Evolutionary conservation across 1,140 invertebrate genomes (phyloP).

Genomic region (Procambarus virginalis): DNA sequence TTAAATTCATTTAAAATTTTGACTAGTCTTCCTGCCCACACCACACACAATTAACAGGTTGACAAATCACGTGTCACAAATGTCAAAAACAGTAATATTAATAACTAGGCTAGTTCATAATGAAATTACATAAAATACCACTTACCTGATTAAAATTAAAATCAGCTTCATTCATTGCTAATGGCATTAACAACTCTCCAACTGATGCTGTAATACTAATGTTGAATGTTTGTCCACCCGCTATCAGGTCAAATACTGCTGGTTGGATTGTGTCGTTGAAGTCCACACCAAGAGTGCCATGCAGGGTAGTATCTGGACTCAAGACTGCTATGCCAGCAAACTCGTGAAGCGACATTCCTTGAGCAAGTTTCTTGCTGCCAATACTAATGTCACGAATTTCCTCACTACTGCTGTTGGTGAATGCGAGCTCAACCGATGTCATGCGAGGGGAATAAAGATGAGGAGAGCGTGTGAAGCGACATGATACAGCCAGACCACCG

Average conservation of each 20-base stretch:
- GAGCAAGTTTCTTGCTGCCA: conserved; percentile 82
- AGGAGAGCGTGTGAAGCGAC: conserved; percentile 86
- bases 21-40: too few relatives aligned
- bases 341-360: conserved; percentile 87
- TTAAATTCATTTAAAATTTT: too few relatives aligned
- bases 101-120: too few relatives aligned
- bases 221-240: conserved; percentile 78
- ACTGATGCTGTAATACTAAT: conserved; percentile 87
- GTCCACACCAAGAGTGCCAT: conserved; percentile 88
- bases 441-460: conserved; percentile 90
- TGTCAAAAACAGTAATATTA: too few relatives aligned
- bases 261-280: conserved; percentile 95
- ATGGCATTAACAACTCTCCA: conserved; percentile 90
- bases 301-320: conserved; percentile 78
- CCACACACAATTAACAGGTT: too few relatives aligned
- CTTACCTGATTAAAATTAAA: conserved; percentile 83
- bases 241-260: conserved; percentile 85
- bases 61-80: too few relatives aligned
- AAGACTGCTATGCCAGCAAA: conserved; percentile 83
- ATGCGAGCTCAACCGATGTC: conserved; percentile 87
- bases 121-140: background rate
- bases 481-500: conserved; percentile 84
- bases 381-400: conserved; percentile 84
- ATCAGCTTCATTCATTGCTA: conserved; percentile 86
- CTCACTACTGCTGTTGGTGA: conserved; percentile 84